Conservation (phyloP, 2,113 vertebrate species). For the Petroica traversi region DNA sequence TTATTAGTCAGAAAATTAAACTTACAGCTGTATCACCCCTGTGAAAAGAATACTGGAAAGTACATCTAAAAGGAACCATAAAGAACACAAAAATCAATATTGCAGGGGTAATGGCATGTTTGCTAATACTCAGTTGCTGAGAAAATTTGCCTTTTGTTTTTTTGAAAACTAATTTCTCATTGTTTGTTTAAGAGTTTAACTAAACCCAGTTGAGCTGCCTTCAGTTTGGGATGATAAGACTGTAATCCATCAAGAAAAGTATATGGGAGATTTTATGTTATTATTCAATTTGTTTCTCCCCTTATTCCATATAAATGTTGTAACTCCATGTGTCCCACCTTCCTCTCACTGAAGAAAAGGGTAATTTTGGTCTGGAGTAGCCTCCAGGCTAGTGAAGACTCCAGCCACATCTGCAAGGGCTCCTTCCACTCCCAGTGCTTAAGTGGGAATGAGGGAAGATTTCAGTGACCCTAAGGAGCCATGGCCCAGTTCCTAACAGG, state of each 20-base stretch:
- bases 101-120: not conserved
- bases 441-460: not conserved
- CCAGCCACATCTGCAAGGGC: rapidly evolving
- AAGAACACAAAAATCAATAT: conserved; percentile 12
- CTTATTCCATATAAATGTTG: not conserved
- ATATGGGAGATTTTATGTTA: not conserved
- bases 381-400: not conserved
- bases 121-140: not conserved
- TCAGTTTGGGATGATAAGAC: not conserved
- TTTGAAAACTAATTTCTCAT: not conserved
- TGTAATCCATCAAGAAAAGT: not conserved
- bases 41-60: conserved; percentile 13
- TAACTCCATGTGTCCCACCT: not conserved
- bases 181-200: not conserved
- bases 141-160: not conserved
- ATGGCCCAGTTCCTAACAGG: rapidly evolving
- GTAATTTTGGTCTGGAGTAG: not conserved
- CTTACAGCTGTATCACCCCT: not conserved
- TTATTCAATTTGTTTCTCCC: not conserved
- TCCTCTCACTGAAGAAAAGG: not conserved
- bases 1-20: conserved; percentile 30
- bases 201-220: not conserved
- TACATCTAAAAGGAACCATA: not conserved
- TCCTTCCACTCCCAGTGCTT: not conserved
- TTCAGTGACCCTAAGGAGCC: not conserved